Evolutionary conservation across 2,797 vertebrate genomes (phyloP).

Genomic region (Rhinella marina): DNA sequence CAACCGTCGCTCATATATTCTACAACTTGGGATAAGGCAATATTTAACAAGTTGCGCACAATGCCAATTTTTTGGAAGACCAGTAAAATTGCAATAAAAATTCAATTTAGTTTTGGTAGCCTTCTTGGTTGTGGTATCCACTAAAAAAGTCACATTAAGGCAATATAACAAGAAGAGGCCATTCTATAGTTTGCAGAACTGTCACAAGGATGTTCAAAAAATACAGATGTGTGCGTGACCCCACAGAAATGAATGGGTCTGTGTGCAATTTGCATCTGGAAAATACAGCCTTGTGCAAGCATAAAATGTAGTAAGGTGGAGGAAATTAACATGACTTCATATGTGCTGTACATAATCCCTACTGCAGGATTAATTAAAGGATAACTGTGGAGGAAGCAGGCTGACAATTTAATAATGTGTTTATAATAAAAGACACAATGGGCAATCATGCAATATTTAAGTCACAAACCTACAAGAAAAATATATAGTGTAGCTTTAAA

Average conservation of each 20-base stretch:
- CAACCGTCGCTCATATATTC: too few relatives aligned
- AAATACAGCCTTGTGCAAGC: too few relatives aligned
- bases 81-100: not conserved
- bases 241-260: too few relatives aligned
- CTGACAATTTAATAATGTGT: not conserved
- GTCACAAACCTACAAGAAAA: not conserved
- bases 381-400: not conserved
- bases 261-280: too few relatives aligned
- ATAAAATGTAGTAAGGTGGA: not conserved
- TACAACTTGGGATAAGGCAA: not conserved
- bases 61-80: not conserved
- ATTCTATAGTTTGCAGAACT: too few relatives aligned
- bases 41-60: not conserved
- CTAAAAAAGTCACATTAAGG: not conserved
- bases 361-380: not conserved
- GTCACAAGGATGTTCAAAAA: too few relatives aligned
- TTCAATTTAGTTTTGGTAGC: not conserved
- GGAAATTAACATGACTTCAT: not conserved
- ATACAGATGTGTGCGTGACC: too few relatives aligned
- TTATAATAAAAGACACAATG: not conserved
- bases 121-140: not conserved
- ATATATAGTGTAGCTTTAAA: not conserved
- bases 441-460: not conserved
- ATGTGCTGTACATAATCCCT: not conserved
- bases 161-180: too few relatives aligned